Base-by-base conservation (phyloP, 2,888 invertebrate genomes). In the Clostera curtula region DNA sequence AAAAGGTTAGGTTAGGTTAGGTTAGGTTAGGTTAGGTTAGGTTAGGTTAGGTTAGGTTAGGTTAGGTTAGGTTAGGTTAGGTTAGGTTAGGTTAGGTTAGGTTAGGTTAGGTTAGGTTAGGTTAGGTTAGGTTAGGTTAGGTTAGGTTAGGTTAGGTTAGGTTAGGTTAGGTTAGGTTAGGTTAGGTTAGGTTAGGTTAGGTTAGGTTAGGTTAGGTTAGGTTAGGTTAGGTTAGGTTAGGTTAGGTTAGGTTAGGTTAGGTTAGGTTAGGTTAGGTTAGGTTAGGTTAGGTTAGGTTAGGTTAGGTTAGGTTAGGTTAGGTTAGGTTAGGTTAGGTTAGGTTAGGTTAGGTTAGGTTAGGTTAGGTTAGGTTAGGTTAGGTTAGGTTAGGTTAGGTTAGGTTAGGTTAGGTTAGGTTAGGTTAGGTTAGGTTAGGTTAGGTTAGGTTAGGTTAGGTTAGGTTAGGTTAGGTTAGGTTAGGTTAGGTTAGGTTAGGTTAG, bases 381-480 rank as follows among this genome's bases (percentile, higher is more conserved):
- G 31, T 33, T 33, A 33, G 30, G 34, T 34, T 40, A 34, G 31
- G 34, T 31, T 36, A 27, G 34, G 35, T 31, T 34, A 31, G 27
- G 31, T 35, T 39, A 33, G 33, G 33, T 35, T 39, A 35, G 33
- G 35, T 36, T 32, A 34, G 37, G 37, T 35, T 37, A 35, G 33
- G 32, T 32, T 34, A 36, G 33, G 31, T 36, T 36, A 36, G 29
- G 33, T 35, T 31, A 27, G 27, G 28, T 32, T 32, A 28, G 32
- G 31, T 35, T 35, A 39, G 32, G 35, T 39, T 35, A 35, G 31
- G 33, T 35, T 39, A 35, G 30, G 35, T 40, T 40, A 38, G 38
- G 38, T 39, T 39, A 35, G 39, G 35, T 39, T 39, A 39, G 35
- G 39, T 33, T 39, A 39, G 34, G 34, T 39, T 39, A 35, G 38